Evolutionary conservation across 2,888 invertebrate genomes (phyloP).

Genomic region (Idaea dimidiata): DNA sequence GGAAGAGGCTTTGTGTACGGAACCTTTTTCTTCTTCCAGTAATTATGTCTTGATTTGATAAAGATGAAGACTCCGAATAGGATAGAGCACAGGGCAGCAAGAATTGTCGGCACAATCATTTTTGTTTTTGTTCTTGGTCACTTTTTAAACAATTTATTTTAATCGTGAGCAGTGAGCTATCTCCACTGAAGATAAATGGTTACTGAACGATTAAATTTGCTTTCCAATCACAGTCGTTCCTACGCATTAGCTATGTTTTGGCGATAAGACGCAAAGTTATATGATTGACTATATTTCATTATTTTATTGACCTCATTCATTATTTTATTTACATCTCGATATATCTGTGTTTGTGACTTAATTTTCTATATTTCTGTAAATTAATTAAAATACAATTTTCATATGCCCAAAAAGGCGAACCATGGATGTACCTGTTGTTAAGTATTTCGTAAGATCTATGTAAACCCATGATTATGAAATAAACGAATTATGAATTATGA

Average conservation of each 20-base stretch:
- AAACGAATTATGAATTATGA: too few relatives aligned
- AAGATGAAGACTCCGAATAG: not conserved
- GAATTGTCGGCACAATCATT: not conserved
- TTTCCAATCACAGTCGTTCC: not conserved
- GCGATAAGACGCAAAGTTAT: not conserved
- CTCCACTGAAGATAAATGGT: not conserved
- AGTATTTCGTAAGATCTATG: too few relatives aligned
- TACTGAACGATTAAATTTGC: not conserved
- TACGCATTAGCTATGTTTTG: not conserved
- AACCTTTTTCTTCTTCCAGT: constrained; percentile 48
- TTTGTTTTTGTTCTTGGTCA: not conserved
- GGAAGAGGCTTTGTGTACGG: constrained; percentile 37
- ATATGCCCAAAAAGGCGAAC: too few relatives aligned
- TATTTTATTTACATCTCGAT: too few relatives aligned
- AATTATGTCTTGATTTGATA: constrained; percentile 29
- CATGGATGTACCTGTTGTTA: too few relatives aligned
- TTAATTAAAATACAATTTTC: too few relatives aligned
- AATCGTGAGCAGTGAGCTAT: not conserved
- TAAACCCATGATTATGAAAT: too few relatives aligned
- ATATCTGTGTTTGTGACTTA: too few relatives aligned
- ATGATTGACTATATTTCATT: too few relatives aligned
- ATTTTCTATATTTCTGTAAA: too few relatives aligned
- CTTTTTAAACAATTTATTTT: not conserved
- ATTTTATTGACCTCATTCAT: too few relatives aligned
- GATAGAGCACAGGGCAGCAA: not conserved